Conservation (phyloP, 2,113 vertebrate species). For the Cryptotis parvus region DNA sequence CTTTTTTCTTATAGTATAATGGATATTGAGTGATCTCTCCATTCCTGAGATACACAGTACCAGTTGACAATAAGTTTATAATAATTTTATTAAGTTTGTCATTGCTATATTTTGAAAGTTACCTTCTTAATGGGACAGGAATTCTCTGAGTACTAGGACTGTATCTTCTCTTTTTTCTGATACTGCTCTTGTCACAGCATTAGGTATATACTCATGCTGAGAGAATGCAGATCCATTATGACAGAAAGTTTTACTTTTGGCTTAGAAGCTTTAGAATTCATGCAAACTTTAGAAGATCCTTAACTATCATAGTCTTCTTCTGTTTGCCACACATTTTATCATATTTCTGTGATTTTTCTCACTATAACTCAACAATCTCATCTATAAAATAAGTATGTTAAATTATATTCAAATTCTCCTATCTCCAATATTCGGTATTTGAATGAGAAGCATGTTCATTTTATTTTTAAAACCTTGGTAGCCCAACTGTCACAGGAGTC, state of each 20-base stretch:
- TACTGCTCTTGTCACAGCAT: not conserved
- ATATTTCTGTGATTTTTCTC: not conserved
- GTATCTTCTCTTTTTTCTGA: not conserved
- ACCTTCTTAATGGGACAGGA: not conserved
- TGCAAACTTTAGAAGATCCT: not conserved
- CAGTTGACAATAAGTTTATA: not conserved
- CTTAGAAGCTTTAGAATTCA: not conserved
- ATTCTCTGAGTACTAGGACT: not conserved
- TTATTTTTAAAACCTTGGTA: not conserved
- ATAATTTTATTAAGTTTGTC: not conserved
- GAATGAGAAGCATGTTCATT: not conserved
- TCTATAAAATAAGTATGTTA: not conserved
- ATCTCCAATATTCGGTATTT: not conserved
- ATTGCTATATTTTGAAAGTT: too few species aligned
- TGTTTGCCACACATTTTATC: not conserved
- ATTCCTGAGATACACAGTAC: not conserved
- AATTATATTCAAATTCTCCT: not conserved
- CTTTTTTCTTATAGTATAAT: not conserved
- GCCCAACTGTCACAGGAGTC: too few species aligned
- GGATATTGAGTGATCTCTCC: not conserved
- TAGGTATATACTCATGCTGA: not conserved
- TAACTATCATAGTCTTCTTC: not conserved
- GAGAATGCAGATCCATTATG: not conserved
- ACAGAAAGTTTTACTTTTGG: too few species aligned
- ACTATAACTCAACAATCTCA: fast-evolving